Evolutionary conservation across 2,797 vertebrate species (phyloP).

Genomic region (Protonibea diacanthus): DNA sequence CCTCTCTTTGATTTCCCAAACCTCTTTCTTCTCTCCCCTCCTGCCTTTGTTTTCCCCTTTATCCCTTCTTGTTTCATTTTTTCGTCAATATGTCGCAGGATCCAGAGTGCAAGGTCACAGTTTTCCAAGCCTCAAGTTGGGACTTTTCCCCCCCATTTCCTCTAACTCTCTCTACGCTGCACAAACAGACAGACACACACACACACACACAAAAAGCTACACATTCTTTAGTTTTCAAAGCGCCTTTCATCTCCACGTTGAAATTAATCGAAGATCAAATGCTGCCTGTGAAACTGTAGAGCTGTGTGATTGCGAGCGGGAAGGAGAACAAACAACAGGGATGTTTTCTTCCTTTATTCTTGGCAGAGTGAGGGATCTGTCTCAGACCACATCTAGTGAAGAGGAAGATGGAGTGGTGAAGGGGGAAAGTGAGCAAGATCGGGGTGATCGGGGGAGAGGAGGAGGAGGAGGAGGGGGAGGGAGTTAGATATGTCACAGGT

Average conservation of each 20-base stretch:
- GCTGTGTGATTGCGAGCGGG: conserved; percentile 41
- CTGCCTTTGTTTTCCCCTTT: conserved; percentile 8
- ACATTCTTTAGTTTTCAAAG: conserved; percentile 38
- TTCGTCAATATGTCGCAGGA: conserved; percentile 57
- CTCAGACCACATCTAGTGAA: conserved; percentile 58
- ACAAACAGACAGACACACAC: conserved; percentile 23
- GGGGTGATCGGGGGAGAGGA: background rate
- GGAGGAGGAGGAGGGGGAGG: background rate
- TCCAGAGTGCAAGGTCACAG: conserved; percentile 74
- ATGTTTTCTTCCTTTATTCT: conserved; percentile 45
- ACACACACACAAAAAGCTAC: too few species aligned
- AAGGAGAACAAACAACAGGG: conserved; percentile 52
- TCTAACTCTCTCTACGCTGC: conserved; percentile 14
- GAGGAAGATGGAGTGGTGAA: conserved; percentile 16
- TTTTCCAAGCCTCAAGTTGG: conserved; percentile 73
- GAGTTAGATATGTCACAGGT: conserved; percentile 39
- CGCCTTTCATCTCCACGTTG: conserved; percentile 20
- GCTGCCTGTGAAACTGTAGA: conserved; percentile 9
- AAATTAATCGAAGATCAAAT: conserved; percentile 20
- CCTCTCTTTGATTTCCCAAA: conserved; percentile 33
- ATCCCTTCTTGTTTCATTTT: conserved; percentile 39
- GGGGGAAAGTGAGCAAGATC: background rate
- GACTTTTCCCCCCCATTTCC: conserved; percentile 62
- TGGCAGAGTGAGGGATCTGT: conserved; percentile 33
- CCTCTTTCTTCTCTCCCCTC: background rate